Percentiles rank a stretch among this genome's conserved stretches.
These are phyloP conservation scores for Venturia canescens DNA, from an alignment of 1,140 invertebrate species.

Conservation along the genomic window DNA sequence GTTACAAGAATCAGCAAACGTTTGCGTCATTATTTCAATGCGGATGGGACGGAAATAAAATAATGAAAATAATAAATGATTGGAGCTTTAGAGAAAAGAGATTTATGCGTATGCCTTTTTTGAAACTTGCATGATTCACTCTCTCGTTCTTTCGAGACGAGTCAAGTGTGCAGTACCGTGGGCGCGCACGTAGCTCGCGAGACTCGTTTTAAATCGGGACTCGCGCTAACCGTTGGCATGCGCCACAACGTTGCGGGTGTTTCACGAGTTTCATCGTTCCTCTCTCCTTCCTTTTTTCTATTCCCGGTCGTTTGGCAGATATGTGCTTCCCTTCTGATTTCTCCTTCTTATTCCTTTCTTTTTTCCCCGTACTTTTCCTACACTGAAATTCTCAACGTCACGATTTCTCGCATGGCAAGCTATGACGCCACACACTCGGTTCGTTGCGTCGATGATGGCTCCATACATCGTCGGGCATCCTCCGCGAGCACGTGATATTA, in stretches of 20 bases:
- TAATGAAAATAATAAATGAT: not conserved
- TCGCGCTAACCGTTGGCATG: constrained; percentile 16
- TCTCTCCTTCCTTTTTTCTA: not conserved
- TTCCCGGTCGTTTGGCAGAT: constrained; percentile 19
- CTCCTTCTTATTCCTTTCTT: not conserved
- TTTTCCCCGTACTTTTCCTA: constrained; percentile 7
- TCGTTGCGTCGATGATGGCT: constrained; percentile 9
- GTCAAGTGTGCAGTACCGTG: not conserved
- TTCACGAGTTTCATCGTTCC: constrained; percentile 6
- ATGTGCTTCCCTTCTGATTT: not conserved
- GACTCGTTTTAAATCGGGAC: constrained; percentile 26
- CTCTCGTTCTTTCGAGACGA: not conserved
- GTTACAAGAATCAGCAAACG: not conserved
- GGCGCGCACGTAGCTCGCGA: constrained; percentile 4
- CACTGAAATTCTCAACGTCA: not conserved
- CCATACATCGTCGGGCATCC: not conserved
- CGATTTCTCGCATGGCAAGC: constrained; percentile 10
- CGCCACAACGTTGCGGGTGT: constrained; percentile 17
- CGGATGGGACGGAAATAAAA: not conserved
- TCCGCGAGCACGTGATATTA: not conserved
- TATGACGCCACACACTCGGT: constrained; percentile 15
- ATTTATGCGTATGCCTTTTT: constrained; percentile 14
- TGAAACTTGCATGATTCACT: constrained; percentile 6
- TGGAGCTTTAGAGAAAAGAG: not conserved
- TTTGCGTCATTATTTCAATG: not conserved